Evolutionary conservation across 2,113 vertebrate genomes (phyloP).

Genomic region (Chaetodon auriga): DNA sequence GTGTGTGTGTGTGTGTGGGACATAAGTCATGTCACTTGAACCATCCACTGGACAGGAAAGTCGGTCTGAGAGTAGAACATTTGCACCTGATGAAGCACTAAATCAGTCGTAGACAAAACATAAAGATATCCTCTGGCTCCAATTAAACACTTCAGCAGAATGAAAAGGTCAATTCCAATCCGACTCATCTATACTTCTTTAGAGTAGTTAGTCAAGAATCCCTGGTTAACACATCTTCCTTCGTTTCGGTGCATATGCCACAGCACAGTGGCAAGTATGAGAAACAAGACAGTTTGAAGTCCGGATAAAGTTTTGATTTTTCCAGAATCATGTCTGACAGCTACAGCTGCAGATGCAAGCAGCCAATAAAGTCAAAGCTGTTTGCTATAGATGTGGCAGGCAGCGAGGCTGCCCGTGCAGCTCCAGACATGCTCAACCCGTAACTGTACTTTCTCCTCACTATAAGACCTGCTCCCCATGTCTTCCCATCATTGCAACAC

Average conservation of each 20-base stretch:
- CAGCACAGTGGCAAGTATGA: background rate
- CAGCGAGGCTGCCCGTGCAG: background rate
- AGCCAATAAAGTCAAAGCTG: conserved; percentile 8
- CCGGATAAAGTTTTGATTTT: background rate
- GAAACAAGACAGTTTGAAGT: background rate
- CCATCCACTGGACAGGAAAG: too few relatives aligned
- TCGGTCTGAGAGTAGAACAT: too few relatives aligned
- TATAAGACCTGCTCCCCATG: background rate
- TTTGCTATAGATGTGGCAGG: background rate
- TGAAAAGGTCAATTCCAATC: background rate
- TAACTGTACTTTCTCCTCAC: background rate
- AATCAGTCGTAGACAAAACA: background rate
- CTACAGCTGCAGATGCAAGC: background rate
- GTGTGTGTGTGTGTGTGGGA: background rate
- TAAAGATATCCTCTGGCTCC: background rate
- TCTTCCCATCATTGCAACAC: conserved; percentile 50
- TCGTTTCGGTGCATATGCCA: background rate
- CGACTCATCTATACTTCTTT: background rate
- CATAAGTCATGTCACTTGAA: background rate
- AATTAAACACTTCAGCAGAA: background rate
- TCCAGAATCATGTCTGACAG: background rate
- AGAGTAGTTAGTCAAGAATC: background rate
- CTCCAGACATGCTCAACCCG: conserved; percentile 7
- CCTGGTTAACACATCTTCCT: background rate
- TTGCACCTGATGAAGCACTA: background rate